A percentile compares a stretch with the other conserved stretches of the same genome.
Evolutionary conservation across 2,888 invertebrate genomes (phyloP).

Genomic region (Macroteleia sp.): DNA sequence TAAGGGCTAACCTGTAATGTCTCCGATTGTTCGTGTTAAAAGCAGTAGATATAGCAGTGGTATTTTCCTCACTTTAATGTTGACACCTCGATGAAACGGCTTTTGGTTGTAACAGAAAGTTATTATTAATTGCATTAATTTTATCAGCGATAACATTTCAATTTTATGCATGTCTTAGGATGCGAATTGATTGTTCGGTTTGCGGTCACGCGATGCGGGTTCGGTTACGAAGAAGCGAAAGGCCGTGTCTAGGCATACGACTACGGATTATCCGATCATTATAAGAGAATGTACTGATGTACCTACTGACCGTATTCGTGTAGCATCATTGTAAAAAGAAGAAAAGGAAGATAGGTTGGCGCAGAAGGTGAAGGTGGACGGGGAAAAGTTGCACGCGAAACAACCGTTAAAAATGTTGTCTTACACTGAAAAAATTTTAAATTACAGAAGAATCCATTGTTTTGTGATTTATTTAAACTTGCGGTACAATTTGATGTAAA

Average conservation of each 20-base stretch:
- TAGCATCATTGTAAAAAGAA: slow-evolving; percentile 57
- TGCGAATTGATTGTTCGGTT: slow-evolving; percentile 58
- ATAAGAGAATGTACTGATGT: slow-evolving; percentile 63
- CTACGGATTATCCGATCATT: slow-evolving; percentile 52
- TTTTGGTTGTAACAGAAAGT: slow-evolving; percentile 7
- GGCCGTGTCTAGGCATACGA: slow-evolving; percentile 41
- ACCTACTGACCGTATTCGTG: slow-evolving; percentile 66
- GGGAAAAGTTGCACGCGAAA: slow-evolving; percentile 27
- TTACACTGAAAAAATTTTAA: background rate
- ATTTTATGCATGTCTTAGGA: slow-evolving; percentile 41
- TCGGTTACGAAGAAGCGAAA: slow-evolving; percentile 55
- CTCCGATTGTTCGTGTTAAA: too few relatives aligned
- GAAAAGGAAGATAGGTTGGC: slow-evolving; percentile 50
- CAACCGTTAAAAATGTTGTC: slow-evolving; percentile 18
- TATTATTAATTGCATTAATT: slow-evolving; percentile 39
- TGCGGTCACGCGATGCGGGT: slow-evolving; percentile 57
- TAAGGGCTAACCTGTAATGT: too few relatives aligned
- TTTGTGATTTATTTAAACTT: background rate
- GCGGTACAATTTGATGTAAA: background rate
- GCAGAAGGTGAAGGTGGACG: slow-evolving; percentile 59
- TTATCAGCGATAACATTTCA: slow-evolving; percentile 35
- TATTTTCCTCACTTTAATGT: too few relatives aligned
- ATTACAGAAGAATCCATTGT: slow-evolving; percentile 1
- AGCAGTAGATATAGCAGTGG: too few relatives aligned
- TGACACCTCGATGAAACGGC: too few relatives aligned